Conservation (phyloP, 2,888 invertebrate species). For the Lumbricus terrestris region DNA sequence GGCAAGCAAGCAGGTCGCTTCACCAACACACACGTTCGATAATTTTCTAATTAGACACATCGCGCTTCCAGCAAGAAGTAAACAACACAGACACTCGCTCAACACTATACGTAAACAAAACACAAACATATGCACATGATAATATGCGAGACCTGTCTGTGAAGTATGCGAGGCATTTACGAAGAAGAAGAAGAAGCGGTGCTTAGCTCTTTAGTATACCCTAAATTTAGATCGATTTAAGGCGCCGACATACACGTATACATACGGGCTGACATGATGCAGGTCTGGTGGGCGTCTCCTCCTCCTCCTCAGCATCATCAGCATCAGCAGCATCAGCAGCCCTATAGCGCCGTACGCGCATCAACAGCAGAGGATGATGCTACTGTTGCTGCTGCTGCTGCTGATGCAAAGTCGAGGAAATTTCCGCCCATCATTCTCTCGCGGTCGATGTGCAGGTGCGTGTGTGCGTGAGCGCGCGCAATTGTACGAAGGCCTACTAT, state of each 20-base stretch:
- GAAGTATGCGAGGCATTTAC: not conserved
- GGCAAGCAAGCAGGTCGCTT: not conserved
- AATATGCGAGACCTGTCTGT: not conserved
- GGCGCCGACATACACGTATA: not conserved
- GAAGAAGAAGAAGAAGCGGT: no score
- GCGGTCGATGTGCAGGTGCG: not conserved
- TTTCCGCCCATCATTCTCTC: not conserved
- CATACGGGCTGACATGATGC: not conserved
- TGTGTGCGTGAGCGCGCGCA: not conserved
- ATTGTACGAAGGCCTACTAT: not conserved
- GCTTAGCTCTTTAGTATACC: not conserved
- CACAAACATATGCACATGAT: no score
- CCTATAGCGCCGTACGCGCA: no score
- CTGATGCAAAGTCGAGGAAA: not conserved
- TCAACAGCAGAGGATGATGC: not conserved
- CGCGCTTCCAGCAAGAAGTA: not conserved
- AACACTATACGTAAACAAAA: not conserved
- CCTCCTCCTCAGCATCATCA: not conserved
- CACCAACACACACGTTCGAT: not conserved
- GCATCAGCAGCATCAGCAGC: not conserved
- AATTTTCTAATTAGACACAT: not conserved
- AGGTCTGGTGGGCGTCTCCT: not conserved
- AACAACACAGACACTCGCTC: not conserved
- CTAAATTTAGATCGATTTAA: not conserved
- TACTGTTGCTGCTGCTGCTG: no score